Percentiles rank a stretch among this genome's conserved stretches.
These are phyloP conservation scores for Xylocopa sonorina DNA, from an alignment of 1,140 invertebrate genomes.

Conservation along the genomic window DNA sequence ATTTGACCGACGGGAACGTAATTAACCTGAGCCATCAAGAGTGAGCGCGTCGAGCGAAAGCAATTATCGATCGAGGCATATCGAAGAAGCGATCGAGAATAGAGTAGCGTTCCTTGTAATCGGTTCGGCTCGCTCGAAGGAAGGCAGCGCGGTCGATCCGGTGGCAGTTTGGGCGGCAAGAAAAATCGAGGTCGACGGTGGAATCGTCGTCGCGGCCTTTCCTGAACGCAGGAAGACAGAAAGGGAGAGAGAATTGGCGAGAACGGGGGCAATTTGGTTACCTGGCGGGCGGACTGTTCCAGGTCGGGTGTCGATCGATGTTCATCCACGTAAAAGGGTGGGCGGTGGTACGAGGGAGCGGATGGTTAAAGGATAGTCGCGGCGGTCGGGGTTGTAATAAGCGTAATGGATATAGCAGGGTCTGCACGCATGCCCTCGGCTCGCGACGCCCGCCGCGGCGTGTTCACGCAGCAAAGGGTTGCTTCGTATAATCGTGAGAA, in stretches of 20 bases:
- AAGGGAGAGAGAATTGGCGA: constrained; percentile 14
- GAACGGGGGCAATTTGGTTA: constrained; percentile 68
- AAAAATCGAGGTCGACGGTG: constrained; percentile 29
- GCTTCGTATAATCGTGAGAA: constrained; percentile 68
- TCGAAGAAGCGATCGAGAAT: background rate
- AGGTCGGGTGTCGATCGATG: constrained; percentile 79
- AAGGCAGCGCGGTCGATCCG: no score
- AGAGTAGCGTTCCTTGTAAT: background rate
- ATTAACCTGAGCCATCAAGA: no score
- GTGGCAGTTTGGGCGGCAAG: background rate
- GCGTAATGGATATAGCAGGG: constrained; percentile 71
- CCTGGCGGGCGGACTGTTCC: constrained; percentile 68
- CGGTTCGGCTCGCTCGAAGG: background rate
- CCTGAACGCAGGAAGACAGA: no score
- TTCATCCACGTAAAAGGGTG: constrained; percentile 81
- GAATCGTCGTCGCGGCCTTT: constrained; percentile 7
- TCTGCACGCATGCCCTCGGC: constrained; percentile 66
- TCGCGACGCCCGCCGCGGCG: constrained; percentile 46
- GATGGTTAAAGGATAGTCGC: constrained; percentile 68
- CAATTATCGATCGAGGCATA: background rate
- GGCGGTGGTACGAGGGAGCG: constrained; percentile 71
- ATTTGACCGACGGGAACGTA: no score
- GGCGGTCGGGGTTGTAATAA: constrained; percentile 70
- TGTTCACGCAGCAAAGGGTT: constrained; percentile 69
- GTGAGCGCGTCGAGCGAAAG: background rate